Evolutionary conservation across 2,113 vertebrate species (phyloP).

Genomic region (Loxodonta africana): DNA sequence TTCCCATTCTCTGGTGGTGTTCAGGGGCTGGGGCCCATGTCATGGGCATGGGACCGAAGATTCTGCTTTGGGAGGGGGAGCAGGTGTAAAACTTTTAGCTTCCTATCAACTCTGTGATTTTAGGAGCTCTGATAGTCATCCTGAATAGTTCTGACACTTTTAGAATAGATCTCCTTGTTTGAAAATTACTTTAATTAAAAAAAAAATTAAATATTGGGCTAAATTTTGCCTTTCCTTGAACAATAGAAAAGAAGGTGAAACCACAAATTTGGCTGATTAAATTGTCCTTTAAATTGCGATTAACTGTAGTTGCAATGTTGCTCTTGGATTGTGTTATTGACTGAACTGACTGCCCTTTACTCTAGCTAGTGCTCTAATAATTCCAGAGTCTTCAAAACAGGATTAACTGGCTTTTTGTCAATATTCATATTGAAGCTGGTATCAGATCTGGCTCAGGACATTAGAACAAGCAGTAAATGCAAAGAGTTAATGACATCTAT

Average conservation of each 20-base stretch:
- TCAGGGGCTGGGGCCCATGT: not conserved
- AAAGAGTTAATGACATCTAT: constrained; percentile 63
- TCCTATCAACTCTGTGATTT: not conserved
- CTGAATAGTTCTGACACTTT: constrained; percentile 30
- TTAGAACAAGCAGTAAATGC: constrained; percentile 44
- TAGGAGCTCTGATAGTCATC: not conserved
- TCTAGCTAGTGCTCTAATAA: not conserved
- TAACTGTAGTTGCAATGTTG: not conserved
- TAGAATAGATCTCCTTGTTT: constrained; percentile 7
- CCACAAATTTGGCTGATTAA: not conserved
- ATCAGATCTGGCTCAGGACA: constrained; percentile 55
- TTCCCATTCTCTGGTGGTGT: not conserved
- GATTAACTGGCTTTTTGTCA: constrained; percentile 51
- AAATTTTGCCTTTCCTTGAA: constrained; percentile 50
- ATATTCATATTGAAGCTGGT: constrained; percentile 33
- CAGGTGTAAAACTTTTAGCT: not conserved
- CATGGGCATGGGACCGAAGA: not conserved
- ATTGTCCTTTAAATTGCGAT: constrained; percentile 24
- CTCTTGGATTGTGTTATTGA: not conserved
- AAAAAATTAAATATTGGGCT: not conserved
- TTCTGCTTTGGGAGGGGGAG: not conserved
- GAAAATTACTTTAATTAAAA: not conserved
- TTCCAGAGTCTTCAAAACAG: constrained; percentile 59
- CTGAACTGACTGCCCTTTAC: not conserved
- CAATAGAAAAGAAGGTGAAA: constrained; percentile 22